phyloP scores from a whole-genome alignment of 2,797 vertebrate genomes.

The Eulemur rubriventer region DNA sequence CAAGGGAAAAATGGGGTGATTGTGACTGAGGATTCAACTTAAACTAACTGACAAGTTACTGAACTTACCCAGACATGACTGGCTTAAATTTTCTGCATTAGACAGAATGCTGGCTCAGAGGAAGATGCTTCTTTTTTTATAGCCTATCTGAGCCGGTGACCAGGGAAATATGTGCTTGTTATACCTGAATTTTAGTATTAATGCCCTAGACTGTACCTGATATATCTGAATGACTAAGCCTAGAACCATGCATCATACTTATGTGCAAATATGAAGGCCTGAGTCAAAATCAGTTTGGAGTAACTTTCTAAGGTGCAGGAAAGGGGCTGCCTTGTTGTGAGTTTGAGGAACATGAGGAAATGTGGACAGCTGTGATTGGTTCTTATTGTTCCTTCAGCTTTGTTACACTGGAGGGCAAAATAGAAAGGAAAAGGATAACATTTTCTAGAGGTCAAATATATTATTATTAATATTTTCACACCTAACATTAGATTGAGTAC shows the following conservation, averaged over 20 bases:
- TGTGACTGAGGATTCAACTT: background rate
- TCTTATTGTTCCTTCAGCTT: constrained; percentile 26
- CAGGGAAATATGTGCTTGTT: background rate
- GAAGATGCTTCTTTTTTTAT: background rate
- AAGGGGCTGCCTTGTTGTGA: background rate
- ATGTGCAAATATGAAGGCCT: background rate
- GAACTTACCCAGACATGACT: background rate
- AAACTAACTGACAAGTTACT: background rate
- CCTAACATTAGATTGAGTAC: background rate
- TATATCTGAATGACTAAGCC: constrained; percentile 15
- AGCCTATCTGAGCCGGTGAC: background rate
- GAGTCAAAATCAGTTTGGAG: constrained; percentile 8
- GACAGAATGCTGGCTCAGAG: background rate
- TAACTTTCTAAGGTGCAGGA: background rate
- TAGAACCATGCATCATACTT: background rate
- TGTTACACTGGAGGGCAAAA: constrained; percentile 7
- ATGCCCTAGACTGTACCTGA: background rate
- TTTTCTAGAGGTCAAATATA: constrained; percentile 1
- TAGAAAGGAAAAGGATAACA: constrained; percentile 16
- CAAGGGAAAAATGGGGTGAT: background rate
- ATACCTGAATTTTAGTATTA: constrained; percentile 5
- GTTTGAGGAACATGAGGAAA: constrained; percentile 17
- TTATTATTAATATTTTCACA: constrained; percentile 57
- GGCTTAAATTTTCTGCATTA: constrained; percentile 22
- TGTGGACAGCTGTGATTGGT: background rate